phyloP scores from a whole-genome alignment of 1,140 invertebrate genomes.

The Mamestra configurata region DNA sequence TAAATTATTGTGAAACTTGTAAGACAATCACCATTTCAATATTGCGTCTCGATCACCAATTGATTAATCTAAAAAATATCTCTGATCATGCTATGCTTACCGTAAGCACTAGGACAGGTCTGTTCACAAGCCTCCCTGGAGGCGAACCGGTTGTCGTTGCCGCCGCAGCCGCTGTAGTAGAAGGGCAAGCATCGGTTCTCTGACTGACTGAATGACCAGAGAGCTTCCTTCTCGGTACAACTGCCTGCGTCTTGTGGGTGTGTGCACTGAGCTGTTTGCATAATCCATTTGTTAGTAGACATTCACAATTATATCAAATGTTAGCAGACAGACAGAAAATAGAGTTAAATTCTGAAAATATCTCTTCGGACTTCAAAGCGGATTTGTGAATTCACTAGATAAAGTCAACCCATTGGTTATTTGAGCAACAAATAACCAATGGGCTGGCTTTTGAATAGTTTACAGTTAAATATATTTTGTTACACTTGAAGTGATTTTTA shows the following conservation, averaged over 20 bases:
- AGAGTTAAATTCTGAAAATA: background rate
- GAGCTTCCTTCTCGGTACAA: constrained; percentile 92
- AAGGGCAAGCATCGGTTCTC: constrained; percentile 97
- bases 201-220: constrained; percentile 95
- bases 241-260: constrained; percentile 93
- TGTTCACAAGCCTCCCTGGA: constrained; percentile 93
- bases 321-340: no score
- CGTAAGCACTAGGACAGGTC: constrained; percentile 93
- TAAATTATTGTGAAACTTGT: no score
- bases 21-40: no score
- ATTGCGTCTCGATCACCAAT: no score
- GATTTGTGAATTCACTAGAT: background rate
- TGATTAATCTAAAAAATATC: no score
- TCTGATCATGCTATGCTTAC: constrained; percentile 86
- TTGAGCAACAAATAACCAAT: no score
- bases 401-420: no score
- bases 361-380: background rate
- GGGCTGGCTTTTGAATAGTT: no score
- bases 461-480: no score
- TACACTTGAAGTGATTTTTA: background rate
- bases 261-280: constrained; percentile 92
- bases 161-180: constrained; percentile 97
- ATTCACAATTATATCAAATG: background rate
- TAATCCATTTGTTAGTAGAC: constrained; percentile 54
- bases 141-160: constrained; percentile 96